A percentile compares a stretch with the other conserved stretches of the same genome.
phyloP scores from a whole-genome alignment of 1,140 invertebrate genomes.

The Trachymyrmex cornetzi region DNA sequence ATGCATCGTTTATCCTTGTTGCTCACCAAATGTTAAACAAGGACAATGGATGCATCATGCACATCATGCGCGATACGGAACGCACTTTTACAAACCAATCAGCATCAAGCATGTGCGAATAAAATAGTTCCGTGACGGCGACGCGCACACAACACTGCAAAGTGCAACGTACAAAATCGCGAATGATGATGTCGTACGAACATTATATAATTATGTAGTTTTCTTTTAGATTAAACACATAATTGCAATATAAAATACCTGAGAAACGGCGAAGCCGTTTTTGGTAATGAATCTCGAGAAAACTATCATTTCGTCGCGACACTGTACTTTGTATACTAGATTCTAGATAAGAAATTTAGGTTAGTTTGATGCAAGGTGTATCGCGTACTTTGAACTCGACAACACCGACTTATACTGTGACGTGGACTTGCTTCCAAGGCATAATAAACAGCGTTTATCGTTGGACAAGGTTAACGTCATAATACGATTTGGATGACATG shows the following conservation, averaged over 20 bases:
- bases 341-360: not conserved
- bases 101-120: not conserved
- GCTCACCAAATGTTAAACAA: no score
- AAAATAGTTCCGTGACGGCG: not conserved
- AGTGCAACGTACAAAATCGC: no score
- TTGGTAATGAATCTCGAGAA: constrained; percentile 27
- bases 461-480: not conserved
- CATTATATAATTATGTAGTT: constrained; percentile 11
- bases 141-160: not conserved
- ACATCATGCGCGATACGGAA: no score
- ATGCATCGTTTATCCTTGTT: no score
- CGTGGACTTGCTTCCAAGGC: not conserved
- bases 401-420: not conserved
- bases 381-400: constrained; percentile 16
- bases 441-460: constrained; percentile 20
- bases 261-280: not conserved
- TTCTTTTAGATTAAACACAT: not conserved
- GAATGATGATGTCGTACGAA: not conserved
- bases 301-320: not conserved
- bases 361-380: not conserved
- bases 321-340: not conserved
- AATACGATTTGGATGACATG: not conserved
- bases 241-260: constrained; percentile 61
- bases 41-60: no score
- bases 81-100: constrained; percentile 5